Base-by-base conservation (phyloP, 1,140 invertebrate species). In the Chlorops oryzae region DNA sequence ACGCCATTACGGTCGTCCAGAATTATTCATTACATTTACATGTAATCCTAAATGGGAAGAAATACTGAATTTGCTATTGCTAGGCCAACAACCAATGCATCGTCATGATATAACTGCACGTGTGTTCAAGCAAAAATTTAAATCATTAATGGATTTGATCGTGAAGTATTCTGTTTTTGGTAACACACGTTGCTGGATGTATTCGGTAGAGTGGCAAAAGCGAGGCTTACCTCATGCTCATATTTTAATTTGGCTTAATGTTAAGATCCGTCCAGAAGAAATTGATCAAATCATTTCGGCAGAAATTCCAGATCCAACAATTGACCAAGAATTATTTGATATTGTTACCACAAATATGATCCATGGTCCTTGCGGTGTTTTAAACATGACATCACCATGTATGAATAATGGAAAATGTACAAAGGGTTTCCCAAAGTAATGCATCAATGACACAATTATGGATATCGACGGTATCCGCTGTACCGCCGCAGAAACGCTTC, bases 201-300 rank as follows among this genome's bases (percentile, higher is more conserved):
- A n/a, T n/a, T n/a, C n/a, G n/a, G n/a, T n/a, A n/a, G n/a, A n/a
- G n/a, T n/a, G n/a, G n/a, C n/a, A n/a, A n/a, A n/a, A n/a, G n/a
- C 78, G 73, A 63, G 47, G 47, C 7, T 21, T 51, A 15, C 50
- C 50, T 3, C 43, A 51, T 51, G 49, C 42, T 9, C 49, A 51
- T 27, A 51, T 52, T n/a, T 38, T 52, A 12, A 41, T 52, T 39
- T 49, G 39, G 28, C 21, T 41, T 13, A 17, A 32, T 21, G 25
- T 39, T 17, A 44, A 27, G 24, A 69, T 76, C 35, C 45, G 12
- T 1, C 61, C 70, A 25, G 57, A 73, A 47, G 27, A 72, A 51
- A 76, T 78, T 48, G 77, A 80, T 65, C 47, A 67, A 23, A 56
- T 78, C 9, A 76, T 80, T 52, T 76, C 51, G 35, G 78, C 76